Base-by-base conservation (phyloP, 2,797 vertebrate species). In the Neosalanx taihuensis region DNA sequence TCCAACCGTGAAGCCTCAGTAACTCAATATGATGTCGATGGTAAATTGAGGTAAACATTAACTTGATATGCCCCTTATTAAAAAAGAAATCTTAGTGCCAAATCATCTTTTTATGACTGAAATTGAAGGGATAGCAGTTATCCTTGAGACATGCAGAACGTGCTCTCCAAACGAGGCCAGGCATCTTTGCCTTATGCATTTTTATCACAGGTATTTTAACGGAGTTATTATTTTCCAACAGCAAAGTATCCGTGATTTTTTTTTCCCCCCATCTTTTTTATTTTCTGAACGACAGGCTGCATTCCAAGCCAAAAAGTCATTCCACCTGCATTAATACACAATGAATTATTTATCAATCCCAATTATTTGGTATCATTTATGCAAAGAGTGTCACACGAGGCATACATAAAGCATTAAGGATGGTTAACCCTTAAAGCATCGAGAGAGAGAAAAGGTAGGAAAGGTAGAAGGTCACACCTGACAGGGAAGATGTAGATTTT, bases 331-430 rank as follows among this genome's bases (percentile, higher is more conserved):
- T 96, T 98, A 98, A 96, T 96, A 96, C 93, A 94, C 88, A 94
- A 95, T 99, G 93, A 99, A 99, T 99, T 95, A 98, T 99, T 95
- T 96, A 99, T 97, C 94, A 85, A 87, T 92, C 92, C 94, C 95
- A 97, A 99, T 99, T 97, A 98, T 96, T 97, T 98, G 96, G 96
- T 95, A 97, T 96, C 94, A 96, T 96, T 96, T 97, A 98, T 98
- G 96, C 96, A 98, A 96, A 97, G 94, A 94, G 93, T 95, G 94
- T 95, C 92, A 93, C 93, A 95, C 95, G 94, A 96, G 96, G 95
- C 94, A 98, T 96, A 96, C 95, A 98, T 96, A 95, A 95, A 93
- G 91, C 94, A 95, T 96, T 97, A 94, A 95, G 93, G 94, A 93
- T 91, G 90, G 92, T 95, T 96, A 96, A 95, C 95, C 95, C 89